Conservation (phyloP, 2,113 vertebrate genomes). For the Pollachius pollachius region DNA sequence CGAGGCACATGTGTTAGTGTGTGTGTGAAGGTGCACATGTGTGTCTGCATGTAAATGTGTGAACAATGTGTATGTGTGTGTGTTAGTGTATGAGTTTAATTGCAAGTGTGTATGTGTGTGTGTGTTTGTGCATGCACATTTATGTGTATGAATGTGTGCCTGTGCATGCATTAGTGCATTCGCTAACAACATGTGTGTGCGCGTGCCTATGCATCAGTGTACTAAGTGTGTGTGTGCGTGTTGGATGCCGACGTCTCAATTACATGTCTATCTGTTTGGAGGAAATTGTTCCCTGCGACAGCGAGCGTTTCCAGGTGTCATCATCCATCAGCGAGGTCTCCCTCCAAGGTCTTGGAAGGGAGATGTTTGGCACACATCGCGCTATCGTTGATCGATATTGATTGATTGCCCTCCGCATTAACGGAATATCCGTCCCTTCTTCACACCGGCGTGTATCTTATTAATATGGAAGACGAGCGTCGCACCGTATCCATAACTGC, state of each 20-base stretch:
- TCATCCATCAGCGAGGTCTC: conserved; percentile 59
- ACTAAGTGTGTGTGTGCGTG: conserved; percentile 7
- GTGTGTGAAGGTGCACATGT: neutral
- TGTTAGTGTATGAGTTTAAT: too few relatives aligned
- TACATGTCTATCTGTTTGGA: conserved; percentile 36
- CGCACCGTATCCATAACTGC: conserved; percentile 44
- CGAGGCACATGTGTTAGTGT: neutral
- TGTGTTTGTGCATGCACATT: too few relatives aligned
- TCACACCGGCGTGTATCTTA: conserved; percentile 35
- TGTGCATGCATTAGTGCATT: too few relatives aligned
- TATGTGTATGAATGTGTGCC: too few relatives aligned
- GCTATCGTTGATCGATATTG: conserved; percentile 64
- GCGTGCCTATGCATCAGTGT: neutral
- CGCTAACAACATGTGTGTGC: neutral
- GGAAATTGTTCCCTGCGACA: conserved; percentile 41
- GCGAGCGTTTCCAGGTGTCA: conserved; percentile 42
- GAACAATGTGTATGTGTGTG: too few relatives aligned
- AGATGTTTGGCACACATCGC: conserved; percentile 64
- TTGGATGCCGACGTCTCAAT: conserved; percentile 40
- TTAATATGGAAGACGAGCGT: conserved; percentile 61
- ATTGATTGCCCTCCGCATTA: conserved; percentile 54
- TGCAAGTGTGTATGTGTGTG: neutral
- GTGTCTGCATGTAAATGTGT: too few relatives aligned
- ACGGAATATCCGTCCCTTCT: conserved; percentile 52
- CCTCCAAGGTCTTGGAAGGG: conserved; percentile 56